Evolutionary conservation across 2,797 vertebrate genomes (phyloP).

Genomic region (Silurus aristotelis): DNA sequence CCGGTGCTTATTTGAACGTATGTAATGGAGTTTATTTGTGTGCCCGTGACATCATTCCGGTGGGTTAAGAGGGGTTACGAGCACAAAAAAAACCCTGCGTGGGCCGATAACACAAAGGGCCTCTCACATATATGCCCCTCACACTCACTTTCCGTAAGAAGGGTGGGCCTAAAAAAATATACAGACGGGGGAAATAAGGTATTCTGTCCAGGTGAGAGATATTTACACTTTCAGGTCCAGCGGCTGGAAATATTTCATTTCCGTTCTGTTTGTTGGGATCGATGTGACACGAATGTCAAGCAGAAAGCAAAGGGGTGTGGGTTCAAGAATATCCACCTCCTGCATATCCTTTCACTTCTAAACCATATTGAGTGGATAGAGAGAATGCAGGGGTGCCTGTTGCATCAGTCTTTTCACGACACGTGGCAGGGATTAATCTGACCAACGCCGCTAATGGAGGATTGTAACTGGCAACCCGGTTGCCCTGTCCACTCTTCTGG

Average conservation of each 20-base stretch:
- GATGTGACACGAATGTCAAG: conserved; percentile 37
- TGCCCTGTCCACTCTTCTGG: too few relatives aligned
- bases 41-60: conserved; percentile 75
- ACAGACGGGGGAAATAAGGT: background rate
- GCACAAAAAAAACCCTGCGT: conserved; percentile 39
- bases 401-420: conserved; percentile 5
- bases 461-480: background rate
- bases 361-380: conserved; percentile 20
- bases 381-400: conserved; percentile 47
- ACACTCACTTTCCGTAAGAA: conserved; percentile 32
- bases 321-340: background rate
- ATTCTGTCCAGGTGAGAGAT: conserved; percentile 39
- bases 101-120: conserved; percentile 65
- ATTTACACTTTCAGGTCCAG: conserved; percentile 47
- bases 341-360: conserved; percentile 29
- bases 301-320: conserved; percentile 2
- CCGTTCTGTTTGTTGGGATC: conserved; percentile 42
- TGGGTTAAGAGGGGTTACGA: conserved; percentile 79
- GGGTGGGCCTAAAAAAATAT: conserved; percentile 21
- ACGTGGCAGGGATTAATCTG: conserved; percentile 2
- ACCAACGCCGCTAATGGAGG: background rate
- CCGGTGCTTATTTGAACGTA: conserved; percentile 75
- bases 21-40: conserved; percentile 83
- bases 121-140: conserved; percentile 43
- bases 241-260: conserved; percentile 51